A percentile compares a stretch with the other conserved stretches of the same genome.
Evolutionary conservation across 2,797 vertebrate species (phyloP).

Genomic region (Leptoclinus maculatus): DNA sequence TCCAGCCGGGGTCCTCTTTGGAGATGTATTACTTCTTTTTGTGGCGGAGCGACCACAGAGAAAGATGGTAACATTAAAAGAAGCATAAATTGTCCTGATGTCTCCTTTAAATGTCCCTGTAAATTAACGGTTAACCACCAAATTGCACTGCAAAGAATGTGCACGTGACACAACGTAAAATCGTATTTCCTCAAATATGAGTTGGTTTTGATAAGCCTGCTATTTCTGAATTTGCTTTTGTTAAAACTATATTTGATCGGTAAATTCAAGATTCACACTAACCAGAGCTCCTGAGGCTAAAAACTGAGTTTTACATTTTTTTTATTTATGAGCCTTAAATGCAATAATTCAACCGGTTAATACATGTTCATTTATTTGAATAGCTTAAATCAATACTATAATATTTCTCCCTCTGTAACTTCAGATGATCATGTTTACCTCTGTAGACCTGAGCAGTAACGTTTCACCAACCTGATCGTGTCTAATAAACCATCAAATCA

Average conservation of each 20-base stretch:
- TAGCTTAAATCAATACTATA: not conserved
- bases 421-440: not conserved
- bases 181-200: not conserved
- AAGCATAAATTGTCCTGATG: not conserved
- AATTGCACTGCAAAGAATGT: not conserved
- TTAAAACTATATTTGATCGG: not conserved
- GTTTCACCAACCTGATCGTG: not conserved
- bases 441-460: not conserved
- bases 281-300: not conserved
- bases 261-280: not conserved
- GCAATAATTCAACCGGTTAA: not conserved
- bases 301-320: not conserved
- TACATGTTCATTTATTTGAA: not conserved
- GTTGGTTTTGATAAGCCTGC: not conserved
- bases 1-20: not conserved
- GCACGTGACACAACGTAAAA: not conserved
- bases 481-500: not conserved
- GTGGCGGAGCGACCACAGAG: not conserved
- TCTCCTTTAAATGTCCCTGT: not conserved
- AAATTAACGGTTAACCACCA: not conserved
- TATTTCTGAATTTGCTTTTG: not conserved
- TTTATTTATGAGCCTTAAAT: not conserved
- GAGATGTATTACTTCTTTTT: not conserved
- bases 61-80: not conserved
- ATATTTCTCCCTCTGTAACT: not conserved